Evolutionary conservation across 2,888 invertebrate genomes (phyloP), one percentile per base, ranked within the genome.

Genomic region (Gerris lacustris): DNA sequence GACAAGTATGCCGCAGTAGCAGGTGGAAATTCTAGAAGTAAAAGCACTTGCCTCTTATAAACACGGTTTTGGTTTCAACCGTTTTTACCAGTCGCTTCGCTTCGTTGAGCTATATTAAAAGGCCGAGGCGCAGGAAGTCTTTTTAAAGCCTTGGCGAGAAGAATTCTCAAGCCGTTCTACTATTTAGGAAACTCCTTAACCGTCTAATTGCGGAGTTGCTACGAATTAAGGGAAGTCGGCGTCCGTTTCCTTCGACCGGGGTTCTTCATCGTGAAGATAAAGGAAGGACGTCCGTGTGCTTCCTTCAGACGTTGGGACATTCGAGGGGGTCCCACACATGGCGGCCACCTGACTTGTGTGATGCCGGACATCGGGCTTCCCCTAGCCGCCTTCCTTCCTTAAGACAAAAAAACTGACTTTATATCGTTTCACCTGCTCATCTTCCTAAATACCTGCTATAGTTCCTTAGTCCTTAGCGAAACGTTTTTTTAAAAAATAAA

Each of bases 251-350:
- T 55, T 15, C 55, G 55, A 11, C 2, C 15, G 31, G 31, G 31
- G 15, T 55, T 55, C 55, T 15, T 55, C 9, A 15, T 55, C 55
- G 55, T 9, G 9, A 15, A 11, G 9, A 55, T 55, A 55, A 15
- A 55, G 55, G 55, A 55, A 55, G 15, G 55, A 55, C 55, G 55
- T 55, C 55, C 55, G 11, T 55, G 55, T 55, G 55, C 5, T 55
- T 55, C 55, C 55, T 55, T 55, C 15, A 55, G 15, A 55, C 55
- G 55, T 55, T 55, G 55, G 55, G 55, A 55, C 55, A 55, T 55
- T 55, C 11, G 15, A 55, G 11, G 11, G 47, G 11, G 55, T 55
- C 55, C 55, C 55, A 55, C 55, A 55, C 55, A 55, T 55, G 55
- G 55, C 55, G 55, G 55, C 55, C 55, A 55, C 55, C 55, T 55